A percentile compares a stretch with the other conserved stretches of the same genome.
Evolutionary conservation across 2,797 vertebrate species (phyloP).

Genomic region (Myiothlypis coronata): DNA sequence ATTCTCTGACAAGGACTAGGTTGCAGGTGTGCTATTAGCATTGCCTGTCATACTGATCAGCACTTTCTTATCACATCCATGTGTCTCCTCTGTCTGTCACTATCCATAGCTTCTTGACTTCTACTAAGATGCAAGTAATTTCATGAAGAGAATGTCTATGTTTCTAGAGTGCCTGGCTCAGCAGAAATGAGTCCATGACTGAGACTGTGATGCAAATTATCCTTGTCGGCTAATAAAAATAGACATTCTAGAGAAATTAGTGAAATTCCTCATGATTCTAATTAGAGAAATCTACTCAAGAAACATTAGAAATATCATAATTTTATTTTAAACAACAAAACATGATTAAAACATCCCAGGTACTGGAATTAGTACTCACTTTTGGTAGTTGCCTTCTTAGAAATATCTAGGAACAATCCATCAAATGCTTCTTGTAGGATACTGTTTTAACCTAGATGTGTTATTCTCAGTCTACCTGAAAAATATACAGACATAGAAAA

Average conservation of each 20-base stretch:
- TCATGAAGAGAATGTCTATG: neutral
- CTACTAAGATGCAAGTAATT: neutral
- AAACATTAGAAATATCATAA: neutral
- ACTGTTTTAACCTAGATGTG: slow-evolving; percentile 57
- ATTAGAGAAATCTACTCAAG: neutral
- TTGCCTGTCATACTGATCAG: neutral
- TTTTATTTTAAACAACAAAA: slow-evolving; percentile 50
- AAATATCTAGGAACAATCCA: slow-evolving; percentile 79
- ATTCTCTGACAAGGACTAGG: neutral
- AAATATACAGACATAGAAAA: slow-evolving; percentile 30
- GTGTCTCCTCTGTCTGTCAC: neutral
- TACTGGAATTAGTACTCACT: slow-evolving; percentile 57
- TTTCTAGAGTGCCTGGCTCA: neutral
- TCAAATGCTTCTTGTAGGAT: slow-evolving; percentile 68
- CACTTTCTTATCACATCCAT: neutral
- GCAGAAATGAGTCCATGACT: neutral
- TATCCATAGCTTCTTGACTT: neutral
- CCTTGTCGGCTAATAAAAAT: neutral
- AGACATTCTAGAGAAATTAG: neutral
- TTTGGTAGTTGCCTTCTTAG: slow-evolving; percentile 65
- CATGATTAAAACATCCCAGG: neutral
- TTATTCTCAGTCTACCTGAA: slow-evolving; percentile 78
- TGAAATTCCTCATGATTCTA: neutral
- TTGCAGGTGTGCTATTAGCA: neutral
- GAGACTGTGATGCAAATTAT: neutral